Base-by-base conservation (phyloP, 2,113 vertebrate species). In the Taurulus bubalis region DNA sequence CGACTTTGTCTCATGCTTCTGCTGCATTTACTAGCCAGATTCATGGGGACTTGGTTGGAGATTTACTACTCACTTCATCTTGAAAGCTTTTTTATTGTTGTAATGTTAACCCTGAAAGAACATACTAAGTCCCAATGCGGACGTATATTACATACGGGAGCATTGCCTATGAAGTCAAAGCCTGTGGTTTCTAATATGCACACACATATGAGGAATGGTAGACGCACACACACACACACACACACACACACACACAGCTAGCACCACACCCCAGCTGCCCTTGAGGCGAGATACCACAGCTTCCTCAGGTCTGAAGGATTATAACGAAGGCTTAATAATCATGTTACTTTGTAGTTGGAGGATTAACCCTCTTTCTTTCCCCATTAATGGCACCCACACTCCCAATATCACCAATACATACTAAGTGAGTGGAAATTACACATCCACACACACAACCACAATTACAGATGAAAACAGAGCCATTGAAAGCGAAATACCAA, bases 81-180 rank as follows among this genome's bases (percentile, higher is more conserved):
- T 94, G 90, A 95, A 94, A 94, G 90, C 91, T 94, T 94, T 95
- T 94, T 94, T 94, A 95, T 92, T 92, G 91, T 92, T 91, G 91
- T 90, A 94, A 92, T 79, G 90, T 92, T 94, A 94, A 94, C 91
- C 93, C 84, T 78, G 73, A 87, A 90, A 89, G 85, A 93, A 91
- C 88, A 88, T 79, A 75, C 84, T 66, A 65, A 82, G 82, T 91
- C 89, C 89, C 75, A 28, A 66, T 77, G 68, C 58, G 28, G 70
- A 77, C 10, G 32, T 92, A 90, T 90, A 90, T 94, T 90, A 91
- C 68, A 58, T 59, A 82, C 58, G 71, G 53, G 78, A 84, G 82
- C 32, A 30, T 79, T 75, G 77, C 47, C 79, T 77, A 62, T 71
- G 65, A 82, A 77, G 79, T 79, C 73, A 71, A 76, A 79, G 62